A percentile compares a stretch with the other conserved stretches of the same genome.
Conservation (phyloP, 2,113 vertebrate species). For the Ancistrus triradiatus region DNA sequence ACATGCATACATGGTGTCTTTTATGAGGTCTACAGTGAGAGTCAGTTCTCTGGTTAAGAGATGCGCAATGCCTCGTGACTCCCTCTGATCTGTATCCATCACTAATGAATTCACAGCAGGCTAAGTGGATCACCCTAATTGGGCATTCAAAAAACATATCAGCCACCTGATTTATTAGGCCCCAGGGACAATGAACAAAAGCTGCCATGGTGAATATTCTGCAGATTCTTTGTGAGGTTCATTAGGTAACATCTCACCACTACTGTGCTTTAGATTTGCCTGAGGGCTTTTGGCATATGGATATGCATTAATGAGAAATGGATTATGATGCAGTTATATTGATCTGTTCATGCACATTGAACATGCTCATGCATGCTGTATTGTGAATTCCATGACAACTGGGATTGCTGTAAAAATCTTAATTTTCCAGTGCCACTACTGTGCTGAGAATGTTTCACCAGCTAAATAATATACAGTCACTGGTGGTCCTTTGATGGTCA, state of each 20-base stretch:
- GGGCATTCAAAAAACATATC: slow-evolving; percentile 26
- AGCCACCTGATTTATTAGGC: slow-evolving; percentile 30
- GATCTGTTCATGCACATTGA: too few relatives aligned
- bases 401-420: too few relatives aligned
- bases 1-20: background rate
- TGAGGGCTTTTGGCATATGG: background rate
- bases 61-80: slow-evolving; percentile 10
- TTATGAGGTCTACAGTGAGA: background rate
- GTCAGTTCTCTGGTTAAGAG: background rate
- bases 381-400: too few relatives aligned
- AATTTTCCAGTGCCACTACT: too few relatives aligned
- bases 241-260: background rate
- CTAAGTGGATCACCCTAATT: slow-evolving; percentile 23
- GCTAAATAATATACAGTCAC: too few relatives aligned
- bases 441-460: too few relatives aligned
- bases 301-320: background rate
- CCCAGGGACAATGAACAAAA: slow-evolving; percentile 16
- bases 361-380: too few relatives aligned
- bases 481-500: too few relatives aligned
- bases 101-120: slow-evolving; percentile 16
- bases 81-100: slow-evolving; percentile 19
- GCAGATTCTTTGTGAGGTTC: background rate
- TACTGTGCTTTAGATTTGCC: background rate
- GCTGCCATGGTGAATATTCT: slow-evolving; percentile 12
- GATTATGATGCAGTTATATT: too few relatives aligned